Evolutionary conservation across 2,113 vertebrate species (phyloP).

Genomic region (Scartelaos histophorus): DNA sequence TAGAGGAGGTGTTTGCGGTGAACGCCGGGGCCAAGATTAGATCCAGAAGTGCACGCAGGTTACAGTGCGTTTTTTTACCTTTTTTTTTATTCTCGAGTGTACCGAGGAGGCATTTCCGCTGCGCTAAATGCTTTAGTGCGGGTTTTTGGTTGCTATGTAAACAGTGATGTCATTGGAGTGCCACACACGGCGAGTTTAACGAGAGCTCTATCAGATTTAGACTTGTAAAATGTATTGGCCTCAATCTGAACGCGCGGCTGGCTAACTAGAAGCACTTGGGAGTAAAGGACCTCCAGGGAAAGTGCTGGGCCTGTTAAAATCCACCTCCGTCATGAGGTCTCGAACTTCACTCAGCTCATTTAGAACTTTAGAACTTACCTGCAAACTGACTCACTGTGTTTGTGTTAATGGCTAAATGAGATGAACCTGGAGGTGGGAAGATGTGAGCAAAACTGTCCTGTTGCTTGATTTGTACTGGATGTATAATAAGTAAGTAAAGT

Average conservation of each 20-base stretch:
- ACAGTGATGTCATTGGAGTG: constrained; percentile 1
- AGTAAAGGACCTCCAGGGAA: background rate
- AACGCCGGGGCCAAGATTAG: background rate
- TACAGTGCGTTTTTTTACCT: background rate
- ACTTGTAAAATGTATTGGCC: constrained; percentile 5
- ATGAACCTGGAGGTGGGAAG: no score
- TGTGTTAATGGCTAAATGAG: no score
- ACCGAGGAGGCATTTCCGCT: background rate
- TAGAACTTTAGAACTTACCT: no score
- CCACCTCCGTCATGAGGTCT: no score
- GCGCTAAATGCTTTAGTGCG: background rate
- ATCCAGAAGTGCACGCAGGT: constrained; percentile 6
- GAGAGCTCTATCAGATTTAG: constrained; percentile 4
- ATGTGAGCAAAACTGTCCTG: no score
- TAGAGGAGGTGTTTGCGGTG: constrained; percentile 4
- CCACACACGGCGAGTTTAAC: background rate
- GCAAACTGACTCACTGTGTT: no score
- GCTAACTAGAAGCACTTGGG: background rate
- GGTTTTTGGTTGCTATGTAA: constrained; percentile 7
- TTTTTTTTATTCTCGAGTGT: background rate
- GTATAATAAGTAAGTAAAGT: no score
- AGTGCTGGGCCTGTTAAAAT: background rate
- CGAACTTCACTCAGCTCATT: no score
- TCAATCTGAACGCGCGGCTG: background rate
- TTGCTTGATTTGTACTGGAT: no score